Conservation (phyloP, 37 sponge, comb jelly and placozoan genomes). For the Mnemiopsis leidyi region DNA sequence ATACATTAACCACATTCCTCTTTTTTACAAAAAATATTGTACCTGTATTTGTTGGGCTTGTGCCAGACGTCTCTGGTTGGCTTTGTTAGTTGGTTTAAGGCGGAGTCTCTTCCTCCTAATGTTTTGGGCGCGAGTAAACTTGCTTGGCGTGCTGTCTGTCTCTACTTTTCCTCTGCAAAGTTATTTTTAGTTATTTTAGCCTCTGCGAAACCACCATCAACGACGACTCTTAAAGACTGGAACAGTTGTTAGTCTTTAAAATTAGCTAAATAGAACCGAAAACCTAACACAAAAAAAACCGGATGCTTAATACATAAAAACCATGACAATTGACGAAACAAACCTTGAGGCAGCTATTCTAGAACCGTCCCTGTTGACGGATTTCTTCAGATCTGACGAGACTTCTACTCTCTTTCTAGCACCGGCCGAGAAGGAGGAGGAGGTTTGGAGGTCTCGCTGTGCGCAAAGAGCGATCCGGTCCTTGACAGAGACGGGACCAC, state of each 20-base stretch:
- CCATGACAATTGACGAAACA: too few species aligned
- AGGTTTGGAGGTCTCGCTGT: background rate
- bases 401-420: conserved; percentile 31
- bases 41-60: conserved; percentile 48
- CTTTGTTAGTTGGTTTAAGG: conserved; percentile 6
- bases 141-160: background rate
- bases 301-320: too few species aligned
- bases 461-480: conserved; percentile 28
- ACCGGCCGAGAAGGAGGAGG: background rate
- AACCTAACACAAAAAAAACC: too few species aligned
- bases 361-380: background rate
- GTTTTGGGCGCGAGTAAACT: background rate
- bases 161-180: background rate
- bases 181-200: too few species aligned
- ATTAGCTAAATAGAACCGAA: too few species aligned
- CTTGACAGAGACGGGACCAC: background rate
- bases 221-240: too few species aligned
- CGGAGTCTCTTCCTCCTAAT: background rate
- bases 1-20: too few species aligned
- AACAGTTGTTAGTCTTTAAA: too few species aligned
- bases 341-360: background rate
- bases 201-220: too few species aligned
- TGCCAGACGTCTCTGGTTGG: background rate
- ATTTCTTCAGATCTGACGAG: conserved; percentile 21
- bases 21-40: too few species aligned